Base-by-base conservation (phyloP, 2,888 invertebrate genomes). In the Macaria liturata region DNA sequence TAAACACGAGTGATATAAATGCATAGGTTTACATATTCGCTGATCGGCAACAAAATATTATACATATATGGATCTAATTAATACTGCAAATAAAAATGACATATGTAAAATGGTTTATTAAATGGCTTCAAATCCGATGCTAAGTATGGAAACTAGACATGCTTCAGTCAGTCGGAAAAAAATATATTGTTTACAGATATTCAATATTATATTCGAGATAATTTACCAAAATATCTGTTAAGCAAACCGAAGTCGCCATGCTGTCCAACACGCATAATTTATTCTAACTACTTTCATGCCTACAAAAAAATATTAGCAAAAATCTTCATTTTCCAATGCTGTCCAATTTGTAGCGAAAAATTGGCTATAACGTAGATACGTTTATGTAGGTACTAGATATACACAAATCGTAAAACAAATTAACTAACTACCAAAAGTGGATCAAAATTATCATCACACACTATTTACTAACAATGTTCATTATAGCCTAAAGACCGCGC, bases 101-200 rank as follows among this genome's bases (percentile, higher is more conserved):
- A 57, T 40, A n/a, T n/a, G n/a, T n/a, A 56, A 47, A 49, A 64
- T 62, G 57, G 47, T 55, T 61, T 32, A 49, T 64, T 63, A 67
- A 61, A 74, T 74, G 70, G 48, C 57, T 66, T 48, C 57, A 65
- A 68, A 69, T 64, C 56, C 64, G 60, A 78, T 71, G 71, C 71
- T 71, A 75, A 73, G 70, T 64, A 60, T 74, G 69, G 64, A 61
- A 72, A 70, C 60, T 71, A 68, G 73, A 74, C 81, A 87, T 87
- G 88, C 87, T 83, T 82, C 84, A 84, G 87, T 87, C 87, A 86
- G 87, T 84, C 83, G n/a, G 52, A 55, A 56, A 39, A 42, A 49
- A 20, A 20, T n/a, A 20, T 20, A 20, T 20, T 20, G 20, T 20
- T 20, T 20, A 20, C 2, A 20, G 20, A 20, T 20, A 20, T 20